Base-by-base conservation (phyloP, 2,888 invertebrate genomes). In the Drosophila picticornis region DNA sequence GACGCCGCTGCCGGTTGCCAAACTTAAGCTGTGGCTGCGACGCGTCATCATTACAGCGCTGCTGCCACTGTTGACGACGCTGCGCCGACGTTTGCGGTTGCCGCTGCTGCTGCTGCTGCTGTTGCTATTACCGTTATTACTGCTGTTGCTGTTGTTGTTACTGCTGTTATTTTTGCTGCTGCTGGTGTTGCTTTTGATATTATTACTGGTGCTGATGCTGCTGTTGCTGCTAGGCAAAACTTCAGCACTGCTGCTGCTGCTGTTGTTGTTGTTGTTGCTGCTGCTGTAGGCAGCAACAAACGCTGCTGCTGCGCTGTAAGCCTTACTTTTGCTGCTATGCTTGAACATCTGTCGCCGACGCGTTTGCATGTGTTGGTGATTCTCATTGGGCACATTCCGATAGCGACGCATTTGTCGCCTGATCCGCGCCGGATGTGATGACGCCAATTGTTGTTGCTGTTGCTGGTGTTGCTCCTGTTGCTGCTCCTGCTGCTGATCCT, bases 361-460 rank as follows among this genome's bases (percentile, higher is more conserved):
- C 29, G 83, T 83, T 25, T 85, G 85, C 88, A 88, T 80, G 51
- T 85, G 83, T 34, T 84, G 89, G n/a, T 90, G 87, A 73, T 92
- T 92, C 73, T 92, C 92, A 43, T 92, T 92, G 61, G 92, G 91
- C 40, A 92, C 91, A 52, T 92, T 92, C 48, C 89, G 84, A 69
- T 82, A 92, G 19, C 90, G 85, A 22, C 88, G 90, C 83, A 88
- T 79, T 43, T 75, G 81, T 2, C 71, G 88, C 10, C 68, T 50
- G 19, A 68, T 29, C 27, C 29, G 66, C 50, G 60, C 22, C 46
- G 46, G 53, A 31, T 32, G 29, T 11, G 52, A n/a, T 4, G 48
- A 2, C 31, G 50, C 25, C 50, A 59, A 29, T 25, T 50, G 58
- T 48, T 50, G 68, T 13, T 56, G 61, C 13, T 52, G 69, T 43